Evolutionary conservation across 2,113 vertebrate species (phyloP).

Genomic region (Pseudopipra pipra): DNA sequence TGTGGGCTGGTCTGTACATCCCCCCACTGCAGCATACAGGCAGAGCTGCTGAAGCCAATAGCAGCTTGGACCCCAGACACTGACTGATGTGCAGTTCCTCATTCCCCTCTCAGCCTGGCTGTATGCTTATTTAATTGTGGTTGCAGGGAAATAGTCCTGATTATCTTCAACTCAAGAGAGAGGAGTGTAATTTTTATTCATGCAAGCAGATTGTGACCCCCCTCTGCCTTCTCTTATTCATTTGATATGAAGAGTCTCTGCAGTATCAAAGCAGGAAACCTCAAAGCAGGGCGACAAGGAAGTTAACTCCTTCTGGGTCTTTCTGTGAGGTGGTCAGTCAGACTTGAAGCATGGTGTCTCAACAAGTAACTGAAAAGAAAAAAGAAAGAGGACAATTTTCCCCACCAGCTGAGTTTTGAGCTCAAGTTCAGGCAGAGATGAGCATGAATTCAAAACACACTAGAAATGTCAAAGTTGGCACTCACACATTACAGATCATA

Average conservation of each 20-base stretch:
- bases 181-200: background rate
- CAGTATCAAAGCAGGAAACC: conserved; percentile 27
- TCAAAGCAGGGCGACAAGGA: conserved; percentile 22
- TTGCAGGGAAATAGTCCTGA: background rate
- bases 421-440: background rate
- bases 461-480: background rate
- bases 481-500: background rate
- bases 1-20: background rate
- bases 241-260: background rate
- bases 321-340: background rate
- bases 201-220: background rate
- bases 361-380: conserved; percentile 12
- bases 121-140: background rate
- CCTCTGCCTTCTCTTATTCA: background rate
- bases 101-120: background rate
- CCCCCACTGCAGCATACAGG: background rate
- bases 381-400: background rate
- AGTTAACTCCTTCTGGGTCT: conserved; percentile 11
- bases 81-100: background rate
- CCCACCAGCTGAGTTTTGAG: conserved; percentile 33
- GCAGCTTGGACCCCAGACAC: background rate
- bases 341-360: conserved; percentile 23
- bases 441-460: background rate
- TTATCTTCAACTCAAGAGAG: background rate
- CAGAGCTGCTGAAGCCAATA: background rate